Base-by-base conservation (phyloP, 2,113 vertebrate genomes). In the Oceanites oceanicus region DNA sequence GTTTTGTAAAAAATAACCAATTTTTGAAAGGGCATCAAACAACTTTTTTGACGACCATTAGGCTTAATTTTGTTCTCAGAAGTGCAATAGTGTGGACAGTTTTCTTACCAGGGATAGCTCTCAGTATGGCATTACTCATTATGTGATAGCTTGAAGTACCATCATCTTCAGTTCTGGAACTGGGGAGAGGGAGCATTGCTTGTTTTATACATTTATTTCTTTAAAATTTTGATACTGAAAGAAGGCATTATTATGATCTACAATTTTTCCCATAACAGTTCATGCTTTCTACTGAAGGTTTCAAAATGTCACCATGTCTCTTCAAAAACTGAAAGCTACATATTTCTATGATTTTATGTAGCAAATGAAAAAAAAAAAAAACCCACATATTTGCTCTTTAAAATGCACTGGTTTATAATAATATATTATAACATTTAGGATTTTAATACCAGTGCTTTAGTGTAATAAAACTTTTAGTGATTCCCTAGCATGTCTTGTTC, bases 391-490 rank as follows among this genome's bases (percentile, higher is more conserved):
- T 98, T 97, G 89, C 86, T 97, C 91, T 98, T 97, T 97, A 97
- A 98, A 97, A 96, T 86, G 84, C 90, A 95, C 79, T 96, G 77
- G 73, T 97, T 96, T 97, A 85, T 92, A 81, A 88, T 58, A 96
- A 89, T 96, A 88, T 94, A 96, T 97, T 96, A 94, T 92, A 97
- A 81, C 65, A 66, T 92, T 83, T n/a, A 90, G 47, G 92, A 92
- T 96, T 98, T 97, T 97, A 97, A 95, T 95, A 90, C 21, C 61
- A 88, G 58, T 91, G 92, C 96, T 98, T 97, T 95, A 92, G 93
- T 96, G 96, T 97, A 98, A 98, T 98, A 98, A 98, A 98, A 98
- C 96, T 98, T 98, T 95, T 92, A 98, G 97, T 94, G 97, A 97
- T 98, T 98, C 80, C 94, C 97, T 97, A 92, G 91, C 87, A 97